Evolutionary conservation across 30 jellyfish, hydroid and myxozoan genomes (phyloP), one percentile per base, ranked within the genome.

Genomic region (Cassiopea andromeda): DNA sequence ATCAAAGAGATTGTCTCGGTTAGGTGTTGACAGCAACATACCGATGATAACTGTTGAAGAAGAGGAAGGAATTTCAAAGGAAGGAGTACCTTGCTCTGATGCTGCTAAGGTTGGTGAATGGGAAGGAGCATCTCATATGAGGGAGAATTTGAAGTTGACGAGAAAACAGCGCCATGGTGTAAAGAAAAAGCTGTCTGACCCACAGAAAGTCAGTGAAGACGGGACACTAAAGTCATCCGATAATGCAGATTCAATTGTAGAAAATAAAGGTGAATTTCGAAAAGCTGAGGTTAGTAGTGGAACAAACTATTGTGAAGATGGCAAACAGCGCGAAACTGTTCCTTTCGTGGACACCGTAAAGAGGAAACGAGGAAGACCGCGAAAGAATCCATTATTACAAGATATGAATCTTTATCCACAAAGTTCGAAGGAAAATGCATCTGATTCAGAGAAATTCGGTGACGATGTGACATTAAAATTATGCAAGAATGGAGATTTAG

Each of bases 361-460:
- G 70, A 46, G 85, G 46, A 83, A 83, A 7, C 58, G 91, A 47
- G 91, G 91, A 50, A 69, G 91, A 38, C 91, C 91, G 0, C 76
- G 78, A 0, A 83, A 83, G 50, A 5, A 9, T 7, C 77, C 91
- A 1, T 38, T 68, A 10, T 2, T 4, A 18, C 57, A 27, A 70
- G 79, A 54, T 70, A 70, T 50, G 54, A 27, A 27, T 27, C 38
- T 27, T 27, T 27, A 27, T 27, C 38, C 38, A 27, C 54, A 16
- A 1, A 2, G 10, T 8, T 6, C 15, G 2, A 54, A 6, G 79
- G 54, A 15, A 19, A 38, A 70, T 6, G 54, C 4, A 19, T 16
- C 54, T 7, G 79, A 44, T 54, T 50, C n/a, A 70, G 79, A 70
- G 15, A 19, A 43, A 2, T 14, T 10, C 6, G 43, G 15, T 17